Evolutionary conservation across 2,113 vertebrate genomes (phyloP).

Genomic region (Erythrolamprus reginae): DNA sequence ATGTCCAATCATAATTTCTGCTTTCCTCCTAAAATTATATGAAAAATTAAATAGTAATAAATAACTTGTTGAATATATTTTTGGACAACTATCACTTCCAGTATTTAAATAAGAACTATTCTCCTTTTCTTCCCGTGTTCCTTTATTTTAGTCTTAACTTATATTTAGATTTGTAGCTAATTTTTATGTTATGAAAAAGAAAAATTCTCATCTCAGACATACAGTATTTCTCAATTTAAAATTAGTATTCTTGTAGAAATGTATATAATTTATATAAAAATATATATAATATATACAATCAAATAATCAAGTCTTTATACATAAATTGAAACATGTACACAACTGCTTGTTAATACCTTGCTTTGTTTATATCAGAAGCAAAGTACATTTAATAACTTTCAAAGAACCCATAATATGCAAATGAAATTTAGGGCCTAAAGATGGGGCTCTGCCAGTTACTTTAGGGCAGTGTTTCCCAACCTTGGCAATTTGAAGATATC

Average conservation of each 20-base stretch:
- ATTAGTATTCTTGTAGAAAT: neutral
- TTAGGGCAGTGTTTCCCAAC: no score
- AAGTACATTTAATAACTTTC: neutral
- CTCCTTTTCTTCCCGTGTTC: neutral
- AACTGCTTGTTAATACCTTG: neutral
- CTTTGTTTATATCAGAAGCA: neutral
- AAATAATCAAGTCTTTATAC: neutral
- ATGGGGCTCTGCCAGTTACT: neutral
- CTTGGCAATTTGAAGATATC: no score
- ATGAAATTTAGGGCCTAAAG: neutral
- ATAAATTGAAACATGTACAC: neutral
- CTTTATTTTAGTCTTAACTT: neutral
- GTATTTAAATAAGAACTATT: neutral
- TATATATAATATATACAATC: neutral
- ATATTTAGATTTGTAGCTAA: neutral
- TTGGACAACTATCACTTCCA: neutral
- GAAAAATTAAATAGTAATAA: slow-evolving; percentile 29
- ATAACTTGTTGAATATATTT: neutral
- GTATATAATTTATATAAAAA: no score
- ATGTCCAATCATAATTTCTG: slow-evolving; percentile 93
- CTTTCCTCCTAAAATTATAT: slow-evolving; percentile 83
- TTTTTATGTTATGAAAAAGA: neutral
- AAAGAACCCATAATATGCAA: neutral
- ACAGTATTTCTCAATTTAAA: neutral
- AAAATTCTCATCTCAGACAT: neutral